Conservation (phyloP, 2,888 invertebrate species). For the Sepioteuthis lessoniana region DNA sequence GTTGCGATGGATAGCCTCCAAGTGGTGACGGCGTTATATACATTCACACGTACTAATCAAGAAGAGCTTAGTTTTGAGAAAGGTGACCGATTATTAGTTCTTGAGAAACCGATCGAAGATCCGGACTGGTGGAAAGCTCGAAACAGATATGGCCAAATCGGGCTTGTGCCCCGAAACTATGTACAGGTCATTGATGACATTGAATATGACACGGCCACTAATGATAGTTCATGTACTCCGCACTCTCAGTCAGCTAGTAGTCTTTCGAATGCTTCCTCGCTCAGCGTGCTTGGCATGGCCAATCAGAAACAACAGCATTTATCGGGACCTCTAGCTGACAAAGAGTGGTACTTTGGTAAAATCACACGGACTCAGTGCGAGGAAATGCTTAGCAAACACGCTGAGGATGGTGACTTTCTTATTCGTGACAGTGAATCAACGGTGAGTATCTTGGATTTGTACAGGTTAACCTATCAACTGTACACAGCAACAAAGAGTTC, state of each 20-base stretch:
- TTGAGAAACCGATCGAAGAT: constrained; percentile 96
- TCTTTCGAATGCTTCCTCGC: constrained; percentile 68
- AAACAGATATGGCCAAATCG: constrained; percentile 92
- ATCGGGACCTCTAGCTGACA: constrained; percentile 71
- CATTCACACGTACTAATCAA: constrained; percentile 82
- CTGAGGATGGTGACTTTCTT: constrained; percentile 97
- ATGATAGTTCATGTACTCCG: constrained; percentile 67
- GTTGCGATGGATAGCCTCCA: constrained; percentile 79
- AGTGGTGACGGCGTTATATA: constrained; percentile 93
- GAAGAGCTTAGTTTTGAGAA: constrained; percentile 97
- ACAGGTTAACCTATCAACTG: too few species aligned
- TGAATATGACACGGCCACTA: constrained; percentile 63
- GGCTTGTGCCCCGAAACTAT: constrained; percentile 87
- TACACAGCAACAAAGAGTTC: too few species aligned
- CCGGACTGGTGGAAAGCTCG: constrained; percentile 99
- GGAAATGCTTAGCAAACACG: constrained; percentile 93
- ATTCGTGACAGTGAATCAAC: constrained; percentile 99
- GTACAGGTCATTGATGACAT: constrained; percentile 73
- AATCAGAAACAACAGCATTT: constrained; percentile 69
- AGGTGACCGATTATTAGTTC: constrained; percentile 93
- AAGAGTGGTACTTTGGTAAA: constrained; percentile 96
- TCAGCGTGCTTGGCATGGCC: constrained; percentile 59
- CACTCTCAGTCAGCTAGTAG: constrained; percentile 73
- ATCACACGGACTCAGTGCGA: constrained; percentile 97
- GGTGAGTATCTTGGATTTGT: constrained; percentile 81